These are phyloP conservation scores for Cepphus grylle DNA, from an alignment of 2,113 vertebrate species.

Conservation along the genomic window DNA sequence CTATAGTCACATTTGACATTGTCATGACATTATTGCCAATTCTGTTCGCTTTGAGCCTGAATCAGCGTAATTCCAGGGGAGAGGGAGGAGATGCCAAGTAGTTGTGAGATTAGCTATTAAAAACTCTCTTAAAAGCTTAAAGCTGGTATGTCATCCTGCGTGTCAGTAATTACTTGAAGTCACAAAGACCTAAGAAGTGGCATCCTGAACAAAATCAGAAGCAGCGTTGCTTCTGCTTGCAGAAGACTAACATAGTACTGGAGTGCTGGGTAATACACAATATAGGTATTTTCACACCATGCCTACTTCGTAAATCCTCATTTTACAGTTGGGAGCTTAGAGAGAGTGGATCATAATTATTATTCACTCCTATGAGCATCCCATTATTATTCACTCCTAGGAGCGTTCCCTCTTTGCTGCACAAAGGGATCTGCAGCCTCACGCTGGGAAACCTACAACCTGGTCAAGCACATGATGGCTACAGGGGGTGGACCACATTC, in stretches of 20 bases:
- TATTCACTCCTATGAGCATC: background rate
- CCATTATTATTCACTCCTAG: background rate
- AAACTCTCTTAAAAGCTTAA: background rate
- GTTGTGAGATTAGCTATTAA: background rate
- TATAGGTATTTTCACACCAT: background rate
- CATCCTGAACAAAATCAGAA: background rate
- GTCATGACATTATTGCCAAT: background rate
- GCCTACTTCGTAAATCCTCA: background rate
- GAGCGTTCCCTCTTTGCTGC: background rate
- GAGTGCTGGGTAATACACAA: background rate
- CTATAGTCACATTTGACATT: background rate
- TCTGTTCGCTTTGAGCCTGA: background rate
- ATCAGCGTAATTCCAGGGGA: background rate
- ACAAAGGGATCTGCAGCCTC: background rate
- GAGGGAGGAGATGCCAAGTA: background rate
- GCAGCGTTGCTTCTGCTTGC: background rate
- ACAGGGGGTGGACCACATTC: background rate
- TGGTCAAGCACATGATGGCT: background rate
- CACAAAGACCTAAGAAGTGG: background rate
- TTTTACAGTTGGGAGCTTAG: background rate
- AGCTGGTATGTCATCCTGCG: background rate
- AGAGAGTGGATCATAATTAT: background rate
- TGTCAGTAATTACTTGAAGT: background rate
- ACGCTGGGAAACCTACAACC: background rate
- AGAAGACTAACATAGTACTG: background rate